Percentiles rank a stretch among this genome's conserved stretches.
Evolutionary conservation across 2,113 vertebrate genomes (phyloP).

Genomic region (Brachionichthys hirsutus): DNA sequence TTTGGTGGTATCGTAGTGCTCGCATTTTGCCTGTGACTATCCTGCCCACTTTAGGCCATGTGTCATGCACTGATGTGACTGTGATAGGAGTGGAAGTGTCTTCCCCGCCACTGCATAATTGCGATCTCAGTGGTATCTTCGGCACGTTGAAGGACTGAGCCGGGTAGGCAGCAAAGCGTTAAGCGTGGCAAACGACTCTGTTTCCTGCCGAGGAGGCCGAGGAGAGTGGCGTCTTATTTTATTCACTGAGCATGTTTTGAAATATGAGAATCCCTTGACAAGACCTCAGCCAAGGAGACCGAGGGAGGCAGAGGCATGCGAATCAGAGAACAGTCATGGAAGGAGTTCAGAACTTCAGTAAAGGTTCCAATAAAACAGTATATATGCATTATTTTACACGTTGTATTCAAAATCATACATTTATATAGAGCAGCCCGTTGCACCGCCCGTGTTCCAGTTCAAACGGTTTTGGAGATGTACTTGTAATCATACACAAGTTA

Average conservation of each 20-base stretch:
- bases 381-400: too few relatives aligned
- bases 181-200: conserved; percentile 70
- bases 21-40: conserved; percentile 9
- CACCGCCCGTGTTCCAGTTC: too few relatives aligned
- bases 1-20: conserved; percentile 9
- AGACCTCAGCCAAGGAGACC: conserved; percentile 48
- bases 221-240: conserved; percentile 68
- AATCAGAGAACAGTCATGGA: conserved; percentile 1
- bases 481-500: too few relatives aligned
- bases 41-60: conserved; percentile 23
- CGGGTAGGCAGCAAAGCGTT: conserved; percentile 58
- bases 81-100: conserved; percentile 37
- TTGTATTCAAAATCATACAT: too few relatives aligned
- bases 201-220: conserved; percentile 63
- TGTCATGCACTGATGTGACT: conserved; percentile 38
- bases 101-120: conserved; percentile 47
- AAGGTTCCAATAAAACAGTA: neutral
- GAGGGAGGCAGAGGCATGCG: neutral
- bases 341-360: neutral
- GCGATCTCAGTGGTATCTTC: conserved; percentile 53
- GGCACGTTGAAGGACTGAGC: conserved; percentile 55
- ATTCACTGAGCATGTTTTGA: conserved; percentile 58
- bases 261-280: conserved; percentile 63
- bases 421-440: too few relatives aligned
- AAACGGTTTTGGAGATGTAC: too few relatives aligned